Conservation (phyloP, 2,888 invertebrate genomes). For the Temnothorax unifasciatus region DNA sequence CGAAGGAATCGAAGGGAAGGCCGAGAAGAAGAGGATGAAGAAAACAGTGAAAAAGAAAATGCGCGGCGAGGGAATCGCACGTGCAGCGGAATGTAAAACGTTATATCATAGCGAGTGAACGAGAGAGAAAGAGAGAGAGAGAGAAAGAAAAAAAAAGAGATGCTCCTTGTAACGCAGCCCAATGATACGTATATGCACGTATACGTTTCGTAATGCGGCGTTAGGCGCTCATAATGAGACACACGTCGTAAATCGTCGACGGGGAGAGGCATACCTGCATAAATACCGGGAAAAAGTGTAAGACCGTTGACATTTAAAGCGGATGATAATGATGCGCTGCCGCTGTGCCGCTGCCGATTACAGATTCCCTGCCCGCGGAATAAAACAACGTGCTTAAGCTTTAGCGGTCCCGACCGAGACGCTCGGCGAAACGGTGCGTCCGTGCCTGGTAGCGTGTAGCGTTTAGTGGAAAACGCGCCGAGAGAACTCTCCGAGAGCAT, state of each 20-base stretch:
- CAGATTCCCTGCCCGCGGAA: slow-evolving; percentile 61
- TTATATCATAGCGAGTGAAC: slow-evolving; percentile 35
- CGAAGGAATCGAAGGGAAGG: neutral
- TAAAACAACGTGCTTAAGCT: neutral
- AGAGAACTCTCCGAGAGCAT: slow-evolving; percentile 1
- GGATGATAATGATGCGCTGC: slow-evolving; percentile 77
- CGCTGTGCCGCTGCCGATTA: slow-evolving; percentile 69
- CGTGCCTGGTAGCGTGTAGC: neutral
- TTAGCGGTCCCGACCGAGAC: slow-evolving; percentile 5
- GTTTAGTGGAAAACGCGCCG: neutral
- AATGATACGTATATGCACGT: slow-evolving; percentile 41
- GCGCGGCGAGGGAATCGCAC: neutral
- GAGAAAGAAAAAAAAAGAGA: slow-evolving; percentile 12
- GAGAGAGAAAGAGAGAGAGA: neutral
- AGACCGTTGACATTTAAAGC: slow-evolving; percentile 81
- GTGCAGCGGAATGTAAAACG: slow-evolving; percentile 34
- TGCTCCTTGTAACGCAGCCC: slow-evolving; percentile 31
- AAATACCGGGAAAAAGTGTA: slow-evolving; percentile 71
- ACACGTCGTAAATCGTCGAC: slow-evolving; percentile 74
- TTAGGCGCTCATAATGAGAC: slow-evolving; percentile 72
- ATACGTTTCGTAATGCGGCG: slow-evolving; percentile 69
- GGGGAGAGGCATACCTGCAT: slow-evolving; percentile 72
- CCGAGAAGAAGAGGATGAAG: neutral
- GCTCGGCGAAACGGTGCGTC: neutral
- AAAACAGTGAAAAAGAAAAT: neutral